Evolutionary conservation across 2,113 vertebrate genomes (phyloP), one percentile per base, ranked within the genome.

Genomic region (Microtus richardsoni): DNA sequence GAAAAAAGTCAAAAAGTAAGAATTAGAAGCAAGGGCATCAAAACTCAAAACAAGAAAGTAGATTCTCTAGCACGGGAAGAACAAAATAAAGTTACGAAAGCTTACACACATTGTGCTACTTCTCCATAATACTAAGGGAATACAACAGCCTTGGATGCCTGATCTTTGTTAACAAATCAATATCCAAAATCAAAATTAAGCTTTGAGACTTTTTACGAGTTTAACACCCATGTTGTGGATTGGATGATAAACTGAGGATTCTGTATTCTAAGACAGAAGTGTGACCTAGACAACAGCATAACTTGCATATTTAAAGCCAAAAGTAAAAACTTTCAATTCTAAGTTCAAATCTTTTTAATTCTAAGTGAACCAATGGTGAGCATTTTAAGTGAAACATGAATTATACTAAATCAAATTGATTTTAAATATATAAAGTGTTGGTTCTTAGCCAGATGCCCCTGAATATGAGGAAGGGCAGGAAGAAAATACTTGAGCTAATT

Each of bases 401-500:
- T 91, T 93, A 91, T 84, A 33, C 13, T 60, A 88, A 73, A 60
- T 89, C 54, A 91, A 94, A 97, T 74, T 92, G 71, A 96, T 95
- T 94, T 95, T 71, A 88, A 92, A 58, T 79, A 71, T 89, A 93
- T 64, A 88, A 95, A 96, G 84, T 39, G 33, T 41, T 92, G 60
- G 28, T 66, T 88, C 22, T 91, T 68, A 82, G 78, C 92, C 91
- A 97, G 79, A 80, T 89, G 89, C 73, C 93, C 73, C 68, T 66
- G 41, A 84, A 83, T 52, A 82, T 90, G 36, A 95, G 60, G 47
- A 93, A 94, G 87, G 79, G 60, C 91, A 96, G 39, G 58, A 83
- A 91, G 85, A 94, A 96, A 91, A 94, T 82, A 88, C 52, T 94
- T 86, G 90, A 95, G 74, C 70, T 97, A 96, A 96, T 98, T 96